phyloP scores from a whole-genome alignment of 2,888 invertebrate species.

The Mongoloraphidia duomilia region DNA sequence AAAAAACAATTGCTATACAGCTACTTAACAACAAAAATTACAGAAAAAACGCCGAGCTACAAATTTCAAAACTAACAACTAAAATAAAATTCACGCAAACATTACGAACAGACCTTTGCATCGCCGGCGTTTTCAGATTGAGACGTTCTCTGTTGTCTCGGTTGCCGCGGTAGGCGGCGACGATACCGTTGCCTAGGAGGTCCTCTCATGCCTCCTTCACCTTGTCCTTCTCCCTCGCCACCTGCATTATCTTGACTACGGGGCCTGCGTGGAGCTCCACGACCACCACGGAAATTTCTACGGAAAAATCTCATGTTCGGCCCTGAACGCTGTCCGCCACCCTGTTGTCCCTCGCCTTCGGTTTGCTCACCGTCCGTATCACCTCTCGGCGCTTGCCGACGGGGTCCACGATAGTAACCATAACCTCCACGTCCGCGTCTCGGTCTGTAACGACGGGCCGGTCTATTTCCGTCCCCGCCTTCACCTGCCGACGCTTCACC shows the following conservation, averaged over 20 bases:
- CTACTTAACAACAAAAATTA: neutral
- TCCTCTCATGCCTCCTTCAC: conserved; percentile 28
- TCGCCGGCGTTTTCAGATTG: conserved; percentile 27
- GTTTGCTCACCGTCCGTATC: conserved; percentile 25
- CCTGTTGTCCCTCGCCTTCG: conserved; percentile 23
- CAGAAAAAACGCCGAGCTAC: neutral
- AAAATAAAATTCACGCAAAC: neutral
- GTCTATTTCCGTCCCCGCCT: conserved; percentile 26
- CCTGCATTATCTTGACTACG: conserved; percentile 37
- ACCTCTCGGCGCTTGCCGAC: conserved; percentile 29
- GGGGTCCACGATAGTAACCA: conserved; percentile 31
- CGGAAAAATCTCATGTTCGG: conserved; percentile 53
- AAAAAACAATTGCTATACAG: neutral
- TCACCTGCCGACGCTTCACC: conserved; percentile 24
- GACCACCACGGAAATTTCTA: conserved; percentile 57
- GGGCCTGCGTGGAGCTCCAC: conserved; percentile 38
- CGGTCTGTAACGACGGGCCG: conserved; percentile 33
- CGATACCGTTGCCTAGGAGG: conserved; percentile 31
- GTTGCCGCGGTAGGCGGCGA: conserved; percentile 23
- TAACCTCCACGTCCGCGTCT: conserved; percentile 27
- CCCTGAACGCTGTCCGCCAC: conserved; percentile 30
- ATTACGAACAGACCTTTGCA: conserved; percentile 19
- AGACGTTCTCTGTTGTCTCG: conserved; percentile 27
- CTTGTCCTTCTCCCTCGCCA: conserved; percentile 28
- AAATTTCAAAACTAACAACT: neutral